Base-by-base conservation (phyloP, 2,113 vertebrate species). In the Actenoides lindsayi region DNA sequence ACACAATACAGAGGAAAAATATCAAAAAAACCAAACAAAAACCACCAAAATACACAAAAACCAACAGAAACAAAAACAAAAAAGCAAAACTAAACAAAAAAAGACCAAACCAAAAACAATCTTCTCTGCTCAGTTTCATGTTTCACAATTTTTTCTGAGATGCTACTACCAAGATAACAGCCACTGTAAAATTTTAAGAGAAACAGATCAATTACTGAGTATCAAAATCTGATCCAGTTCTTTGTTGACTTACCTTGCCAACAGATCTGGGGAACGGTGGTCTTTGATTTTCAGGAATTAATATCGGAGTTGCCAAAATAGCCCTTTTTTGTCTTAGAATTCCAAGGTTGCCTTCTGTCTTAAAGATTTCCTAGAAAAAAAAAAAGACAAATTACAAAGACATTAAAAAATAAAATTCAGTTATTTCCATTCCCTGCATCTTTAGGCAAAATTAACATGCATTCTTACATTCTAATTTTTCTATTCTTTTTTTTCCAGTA, bases 261-360 rank as follows among this genome's bases (percentile, higher is more conserved):
- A 99, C 98, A 46, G 84, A 67, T 97, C 98, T 98, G 39, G 99
- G 99, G 68, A 99, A 99, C 0, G 99, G 99, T 24, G 98, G 97
- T 95, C 99, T 98, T 97, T 99, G 99, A 97, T 99, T 99, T 97
- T 99, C 99, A 23, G 99, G 98, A 78, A 99, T 98, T 82, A 98
- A 97, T 96, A 99, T 98, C 1, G 98, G 98, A 63, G 99, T 98
- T 50, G 99, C 98, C 97, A 99, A 98, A 90, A 99, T 98, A 88
- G 99, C 98, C 84, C 99, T 98, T 97, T 99, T 99, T 68, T 98
- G 98, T 96, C 99, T 98, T 89, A 98, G 96, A 89, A 98, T 96
- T 25, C 98, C 97, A 89, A 97, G 97, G 56, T 64, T 98, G 69
- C 98, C 97, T 95, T 98, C 98, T 56, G 98, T 95, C 94, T 98